Evolutionary conservation across 2,113 vertebrate genomes (phyloP).

Genomic region (Microcebus griseorufus): DNA sequence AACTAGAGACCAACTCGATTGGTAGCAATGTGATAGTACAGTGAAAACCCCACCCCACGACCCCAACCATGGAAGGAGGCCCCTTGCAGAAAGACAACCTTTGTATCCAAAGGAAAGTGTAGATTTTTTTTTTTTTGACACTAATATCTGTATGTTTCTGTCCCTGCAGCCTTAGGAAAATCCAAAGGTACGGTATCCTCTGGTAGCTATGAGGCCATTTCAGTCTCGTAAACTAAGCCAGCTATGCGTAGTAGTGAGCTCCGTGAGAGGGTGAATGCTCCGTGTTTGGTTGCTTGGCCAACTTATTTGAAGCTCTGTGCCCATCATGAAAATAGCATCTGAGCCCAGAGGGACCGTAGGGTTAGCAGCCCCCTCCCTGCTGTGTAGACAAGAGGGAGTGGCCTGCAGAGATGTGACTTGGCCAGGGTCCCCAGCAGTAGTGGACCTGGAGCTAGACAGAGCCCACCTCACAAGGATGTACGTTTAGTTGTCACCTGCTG

Average conservation of each 20-base stretch:
- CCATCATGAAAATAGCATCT: background rate
- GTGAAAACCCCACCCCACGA: background rate
- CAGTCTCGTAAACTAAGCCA: constrained; percentile 40
- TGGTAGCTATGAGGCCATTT: constrained; percentile 64
- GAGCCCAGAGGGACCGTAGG: background rate
- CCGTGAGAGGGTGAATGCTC: constrained; percentile 54
- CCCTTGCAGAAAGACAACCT: background rate
- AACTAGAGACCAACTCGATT: background rate
- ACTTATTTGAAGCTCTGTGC: constrained; percentile 32
- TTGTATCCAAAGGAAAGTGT: background rate
- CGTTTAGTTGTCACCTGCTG: background rate
- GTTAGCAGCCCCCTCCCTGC: background rate
- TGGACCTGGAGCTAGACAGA: background rate
- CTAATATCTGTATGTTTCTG: constrained; percentile 87
- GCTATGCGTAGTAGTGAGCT: constrained; percentile 43
- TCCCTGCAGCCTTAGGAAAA: constrained; percentile 99
- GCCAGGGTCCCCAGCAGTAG: background rate
- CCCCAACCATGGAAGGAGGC: background rate
- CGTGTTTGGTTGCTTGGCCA: constrained; percentile 70
- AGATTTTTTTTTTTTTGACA: constrained; percentile 3
- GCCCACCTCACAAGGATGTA: background rate
- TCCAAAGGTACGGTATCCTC: constrained; percentile 95
- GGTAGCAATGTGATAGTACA: background rate
- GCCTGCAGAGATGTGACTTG: background rate
- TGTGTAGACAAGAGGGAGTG: background rate